Evolutionary conservation across 1,140 invertebrate genomes (phyloP).

Genomic region (Calosoma granatense): DNA sequence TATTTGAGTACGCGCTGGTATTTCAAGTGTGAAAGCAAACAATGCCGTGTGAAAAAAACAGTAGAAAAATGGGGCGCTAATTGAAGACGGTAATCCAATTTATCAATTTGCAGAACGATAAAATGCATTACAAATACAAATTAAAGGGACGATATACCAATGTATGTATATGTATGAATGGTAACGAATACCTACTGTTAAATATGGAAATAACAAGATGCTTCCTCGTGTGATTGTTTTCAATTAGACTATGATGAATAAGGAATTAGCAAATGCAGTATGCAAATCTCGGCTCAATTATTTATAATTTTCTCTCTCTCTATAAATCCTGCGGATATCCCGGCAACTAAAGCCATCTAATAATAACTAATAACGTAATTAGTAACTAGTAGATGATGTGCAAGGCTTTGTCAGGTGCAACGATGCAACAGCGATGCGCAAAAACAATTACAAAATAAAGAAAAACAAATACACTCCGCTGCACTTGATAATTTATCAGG

Average conservation of each 20-base stretch:
- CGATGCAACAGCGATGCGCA: background rate
- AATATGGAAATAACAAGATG: background rate
- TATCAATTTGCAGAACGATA: too few species aligned
- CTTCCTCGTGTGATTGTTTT: background rate
- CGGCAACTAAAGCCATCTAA: too few species aligned
- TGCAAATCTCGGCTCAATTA: background rate
- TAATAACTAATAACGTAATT: background rate
- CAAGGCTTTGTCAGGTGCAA: background rate
- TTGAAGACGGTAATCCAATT: too few species aligned
- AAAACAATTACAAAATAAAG: background rate
- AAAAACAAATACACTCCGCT: too few species aligned
- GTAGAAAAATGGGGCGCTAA: too few species aligned
- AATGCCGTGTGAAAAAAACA: too few species aligned
- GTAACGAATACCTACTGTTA: too few species aligned
- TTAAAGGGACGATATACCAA: too few species aligned
- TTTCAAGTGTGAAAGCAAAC: too few species aligned
- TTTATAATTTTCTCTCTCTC: background rate
- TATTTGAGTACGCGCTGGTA: too few species aligned
- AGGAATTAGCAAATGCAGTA: background rate
- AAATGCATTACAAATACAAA: too few species aligned
- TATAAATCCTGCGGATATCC: background rate
- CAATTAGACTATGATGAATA: background rate
- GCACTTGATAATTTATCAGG: background rate
- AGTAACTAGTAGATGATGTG: background rate
- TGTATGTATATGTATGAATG: slow-evolving; percentile 4